phyloP scores from a whole-genome alignment of 2,797 vertebrate genomes.

The Diplodus puntazzo region DNA sequence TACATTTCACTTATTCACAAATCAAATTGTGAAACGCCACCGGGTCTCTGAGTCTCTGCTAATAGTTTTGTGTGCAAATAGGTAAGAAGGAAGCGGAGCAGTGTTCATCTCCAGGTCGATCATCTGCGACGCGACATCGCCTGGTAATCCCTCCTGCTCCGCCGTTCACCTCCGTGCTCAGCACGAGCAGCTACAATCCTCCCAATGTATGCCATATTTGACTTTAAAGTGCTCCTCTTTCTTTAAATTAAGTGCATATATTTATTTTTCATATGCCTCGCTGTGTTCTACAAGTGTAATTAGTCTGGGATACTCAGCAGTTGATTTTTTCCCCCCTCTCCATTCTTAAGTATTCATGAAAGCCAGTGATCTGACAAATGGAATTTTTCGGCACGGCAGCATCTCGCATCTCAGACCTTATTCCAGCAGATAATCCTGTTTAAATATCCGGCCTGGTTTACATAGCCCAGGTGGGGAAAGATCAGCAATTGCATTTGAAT shows the following conservation, averaged over 20 bases:
- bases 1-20: slow-evolving; percentile 30
- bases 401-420: slow-evolving; percentile 85
- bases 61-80: slow-evolving; percentile 62
- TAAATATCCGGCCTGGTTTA: slow-evolving; percentile 84
- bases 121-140: slow-evolving; percentile 58
- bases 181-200: slow-evolving; percentile 60
- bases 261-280: slow-evolving; percentile 80
- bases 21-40: slow-evolving; percentile 39
- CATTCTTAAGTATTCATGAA: slow-evolving; percentile 89
- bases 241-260: slow-evolving; percentile 80
- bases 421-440: slow-evolving; percentile 87
- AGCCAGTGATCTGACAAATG: slow-evolving; percentile 91
- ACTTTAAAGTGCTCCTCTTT: slow-evolving; percentile 61
- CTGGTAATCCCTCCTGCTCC: slow-evolving; percentile 70
- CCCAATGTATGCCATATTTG: slow-evolving; percentile 63
- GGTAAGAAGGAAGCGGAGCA: slow-evolving; percentile 56
- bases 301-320: slow-evolving; percentile 85
- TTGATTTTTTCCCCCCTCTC: slow-evolving; percentile 63
- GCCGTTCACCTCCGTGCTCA: slow-evolving; percentile 54
- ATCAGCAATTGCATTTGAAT: slow-evolving; percentile 54
- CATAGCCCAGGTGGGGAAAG: slow-evolving; percentile 75
- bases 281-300: slow-evolving; percentile 87
- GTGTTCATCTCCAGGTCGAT: slow-evolving; percentile 69
- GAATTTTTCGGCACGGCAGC: slow-evolving; percentile 87
- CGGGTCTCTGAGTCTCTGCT: slow-evolving; percentile 39